Conservation (phyloP, 1,140 invertebrate genomes). For the Scylla paramamosain region DNA sequence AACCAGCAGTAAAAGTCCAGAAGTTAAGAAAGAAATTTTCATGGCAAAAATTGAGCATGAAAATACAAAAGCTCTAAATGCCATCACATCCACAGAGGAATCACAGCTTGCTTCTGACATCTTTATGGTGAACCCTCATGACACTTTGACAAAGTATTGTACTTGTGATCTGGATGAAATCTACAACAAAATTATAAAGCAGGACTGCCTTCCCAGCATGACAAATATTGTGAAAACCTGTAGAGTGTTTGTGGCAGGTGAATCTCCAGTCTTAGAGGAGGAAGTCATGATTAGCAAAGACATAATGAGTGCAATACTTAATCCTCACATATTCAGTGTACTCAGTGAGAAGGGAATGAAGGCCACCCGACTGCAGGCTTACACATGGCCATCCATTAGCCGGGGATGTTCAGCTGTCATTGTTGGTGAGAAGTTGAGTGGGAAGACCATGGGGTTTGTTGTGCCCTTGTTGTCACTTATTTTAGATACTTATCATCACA, state of each 20-base stretch:
- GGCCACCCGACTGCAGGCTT: slow-evolving; percentile 65
- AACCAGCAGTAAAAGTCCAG: not conserved
- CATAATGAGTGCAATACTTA: slow-evolving; percentile 44
- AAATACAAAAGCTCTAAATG: not conserved
- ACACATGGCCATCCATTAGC: slow-evolving; percentile 51
- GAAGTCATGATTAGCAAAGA: slow-evolving; percentile 55
- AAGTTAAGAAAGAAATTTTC: not conserved
- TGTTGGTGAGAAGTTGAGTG: slow-evolving; percentile 54
- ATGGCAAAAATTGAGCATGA: not conserved
- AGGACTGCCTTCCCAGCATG: not conserved
- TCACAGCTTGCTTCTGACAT: not conserved
- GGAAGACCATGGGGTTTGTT: slow-evolving; percentile 62
- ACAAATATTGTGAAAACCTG: slow-evolving; percentile 52
- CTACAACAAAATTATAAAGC: not conserved
- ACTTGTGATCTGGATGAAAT: slow-evolving; percentile 14
- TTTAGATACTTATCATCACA: slow-evolving; percentile 54
- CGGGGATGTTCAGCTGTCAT: slow-evolving; percentile 56
- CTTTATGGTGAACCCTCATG: slow-evolving; percentile 47
- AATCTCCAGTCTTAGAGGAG: slow-evolving; percentile 39
- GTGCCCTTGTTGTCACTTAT: slow-evolving; percentile 57
- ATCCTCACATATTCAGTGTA: slow-evolving; percentile 37
- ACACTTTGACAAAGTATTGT: slow-evolving; percentile 16
- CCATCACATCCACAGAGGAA: not conserved
- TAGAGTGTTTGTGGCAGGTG: slow-evolving; percentile 58
- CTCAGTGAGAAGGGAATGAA: slow-evolving; percentile 32